Conservation (phyloP, 2,113 vertebrate species). For the Anoura caudifer region DNA sequence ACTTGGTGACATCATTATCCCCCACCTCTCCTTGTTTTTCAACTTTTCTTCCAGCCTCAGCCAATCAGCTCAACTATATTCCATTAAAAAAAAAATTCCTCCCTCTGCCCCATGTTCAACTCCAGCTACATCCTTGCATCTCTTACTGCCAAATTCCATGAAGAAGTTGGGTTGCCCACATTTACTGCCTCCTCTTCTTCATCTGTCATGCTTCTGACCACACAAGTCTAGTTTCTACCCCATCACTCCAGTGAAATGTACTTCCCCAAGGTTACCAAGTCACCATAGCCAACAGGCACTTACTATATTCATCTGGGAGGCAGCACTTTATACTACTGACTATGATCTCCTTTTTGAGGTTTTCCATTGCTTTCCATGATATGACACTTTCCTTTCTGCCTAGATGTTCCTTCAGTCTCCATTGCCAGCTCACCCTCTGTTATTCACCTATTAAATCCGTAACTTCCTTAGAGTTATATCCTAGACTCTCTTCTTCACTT, state of each 20-base stretch:
- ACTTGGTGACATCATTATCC: neutral
- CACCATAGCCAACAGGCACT: neutral
- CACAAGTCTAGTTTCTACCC: neutral
- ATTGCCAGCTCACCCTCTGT: neutral
- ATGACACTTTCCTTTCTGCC: neutral
- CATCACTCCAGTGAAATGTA: neutral
- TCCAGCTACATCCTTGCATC: neutral
- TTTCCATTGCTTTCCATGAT: neutral
- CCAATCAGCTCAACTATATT: neutral
- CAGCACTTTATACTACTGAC: neutral
- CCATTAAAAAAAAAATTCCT: neutral
- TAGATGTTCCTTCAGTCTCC: neutral
- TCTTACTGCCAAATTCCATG: neutral
- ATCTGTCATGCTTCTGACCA: neutral
- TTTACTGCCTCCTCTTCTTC: neutral
- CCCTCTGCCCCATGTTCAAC: neutral
- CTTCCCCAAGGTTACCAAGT: neutral
- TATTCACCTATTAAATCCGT: neutral
- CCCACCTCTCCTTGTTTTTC: neutral
- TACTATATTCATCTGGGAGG: neutral
- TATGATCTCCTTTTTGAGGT: neutral
- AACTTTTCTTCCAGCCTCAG: neutral
- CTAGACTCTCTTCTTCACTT: neutral
- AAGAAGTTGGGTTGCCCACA: neutral
- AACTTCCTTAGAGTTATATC: neutral